These are phyloP conservation scores for Catocala nupta DNA, from an alignment of 2,888 invertebrate genomes.

Conservation along the genomic window DNA sequence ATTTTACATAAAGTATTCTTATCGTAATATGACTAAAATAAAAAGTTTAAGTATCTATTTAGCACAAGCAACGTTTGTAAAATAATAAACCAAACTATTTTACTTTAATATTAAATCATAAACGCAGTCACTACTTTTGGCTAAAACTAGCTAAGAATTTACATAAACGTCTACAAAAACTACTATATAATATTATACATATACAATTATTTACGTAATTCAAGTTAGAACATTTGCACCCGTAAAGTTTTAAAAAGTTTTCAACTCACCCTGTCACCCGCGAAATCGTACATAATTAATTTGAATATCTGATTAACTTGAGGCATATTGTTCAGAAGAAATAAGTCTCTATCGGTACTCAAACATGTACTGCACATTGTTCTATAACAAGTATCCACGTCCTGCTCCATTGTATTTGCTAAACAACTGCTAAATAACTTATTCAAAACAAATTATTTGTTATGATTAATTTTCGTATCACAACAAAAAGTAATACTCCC, in stretches of 20 bases:
- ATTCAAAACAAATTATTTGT: slow-evolving; percentile 55
- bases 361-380: slow-evolving; percentile 76
- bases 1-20: too few species aligned
- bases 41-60: too few species aligned
- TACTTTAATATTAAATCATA: too few species aligned
- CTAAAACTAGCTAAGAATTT: too few species aligned
- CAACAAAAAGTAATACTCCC: slow-evolving; percentile 86
- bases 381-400: slow-evolving; percentile 71
- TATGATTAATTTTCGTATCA: slow-evolving; percentile 74
- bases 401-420: slow-evolving; percentile 76
- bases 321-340: slow-evolving; percentile 64
- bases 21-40: too few species aligned
- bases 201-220: slow-evolving; percentile 45
- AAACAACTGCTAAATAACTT: slow-evolving; percentile 43
- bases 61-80: too few species aligned
- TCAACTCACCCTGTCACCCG: slow-evolving; percentile 75
- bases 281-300: slow-evolving; percentile 78
- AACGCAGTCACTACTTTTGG: too few species aligned
- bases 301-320: slow-evolving; percentile 74
- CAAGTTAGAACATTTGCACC: not conserved
- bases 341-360: slow-evolving; percentile 76
- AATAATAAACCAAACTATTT: too few species aligned
- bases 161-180: too few species aligned
- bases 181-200: too few species aligned
- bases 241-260: slow-evolving; percentile 33